Conservation (phyloP, 2,888 invertebrate genomes). For the Calephelis perditalis region DNA sequence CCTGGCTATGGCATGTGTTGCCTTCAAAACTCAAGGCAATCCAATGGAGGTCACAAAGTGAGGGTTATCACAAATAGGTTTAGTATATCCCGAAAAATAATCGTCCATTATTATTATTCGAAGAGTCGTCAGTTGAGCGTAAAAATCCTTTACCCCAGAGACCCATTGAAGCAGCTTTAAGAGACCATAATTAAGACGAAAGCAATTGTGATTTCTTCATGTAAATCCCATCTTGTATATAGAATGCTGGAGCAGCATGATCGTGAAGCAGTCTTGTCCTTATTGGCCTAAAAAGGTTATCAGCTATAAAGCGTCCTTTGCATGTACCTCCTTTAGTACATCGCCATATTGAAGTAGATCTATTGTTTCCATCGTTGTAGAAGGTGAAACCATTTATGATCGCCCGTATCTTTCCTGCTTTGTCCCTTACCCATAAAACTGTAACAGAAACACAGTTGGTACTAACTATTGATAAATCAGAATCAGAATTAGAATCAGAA, state of each 20-base stretch:
- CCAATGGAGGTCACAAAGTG: too few relatives aligned
- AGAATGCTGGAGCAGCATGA: neutral
- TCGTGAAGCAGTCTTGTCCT: conserved; percentile 10
- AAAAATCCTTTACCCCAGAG: too few relatives aligned
- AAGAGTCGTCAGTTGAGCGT: too few relatives aligned
- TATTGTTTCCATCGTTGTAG: conserved; percentile 28
- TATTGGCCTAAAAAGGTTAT: neutral
- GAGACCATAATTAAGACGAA: too few relatives aligned
- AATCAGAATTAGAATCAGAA: too few relatives aligned
- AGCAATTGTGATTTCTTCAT: neutral
- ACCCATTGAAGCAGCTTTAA: too few relatives aligned
- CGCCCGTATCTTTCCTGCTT: conserved; percentile 34
- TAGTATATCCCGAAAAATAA: too few relatives aligned
- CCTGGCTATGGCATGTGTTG: too few relatives aligned
- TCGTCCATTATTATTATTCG: too few relatives aligned
- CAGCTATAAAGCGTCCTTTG: conserved; percentile 29
- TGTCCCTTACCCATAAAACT: conserved; percentile 34
- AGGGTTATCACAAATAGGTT: too few relatives aligned
- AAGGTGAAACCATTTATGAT: conserved; percentile 40
- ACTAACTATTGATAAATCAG: too few relatives aligned
- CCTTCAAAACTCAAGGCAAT: too few relatives aligned
- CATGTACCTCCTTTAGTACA: conserved; percentile 35
- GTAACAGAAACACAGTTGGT: conserved; percentile 20
- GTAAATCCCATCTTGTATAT: conserved; percentile 13
- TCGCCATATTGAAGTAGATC: conserved; percentile 25